Evolutionary conservation across 2,797 vertebrate genomes (phyloP), one percentile per base, ranked within the genome.

Genomic region (Sebastes iracundus): DNA sequence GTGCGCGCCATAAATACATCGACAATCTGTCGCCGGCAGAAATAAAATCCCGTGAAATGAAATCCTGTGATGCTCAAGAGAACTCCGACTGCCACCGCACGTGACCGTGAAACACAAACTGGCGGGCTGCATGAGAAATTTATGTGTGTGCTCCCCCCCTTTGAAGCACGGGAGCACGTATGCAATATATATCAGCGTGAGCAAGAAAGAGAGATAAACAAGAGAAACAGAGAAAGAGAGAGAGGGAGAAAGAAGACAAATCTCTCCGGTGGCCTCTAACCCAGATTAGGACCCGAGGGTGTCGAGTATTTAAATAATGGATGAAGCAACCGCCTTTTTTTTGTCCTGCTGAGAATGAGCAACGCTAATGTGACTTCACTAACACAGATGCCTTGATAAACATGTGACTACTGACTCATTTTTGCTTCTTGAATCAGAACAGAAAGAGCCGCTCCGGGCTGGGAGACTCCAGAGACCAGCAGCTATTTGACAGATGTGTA

Each of bases 11-110:
- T 81, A 93, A 91, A 88, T 76, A 79, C 61, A 79, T 28, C 27
- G n/a, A 22, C 85, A 77, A 71, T 83, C 60, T 84, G 84, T 75
- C 42, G 83, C 53, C 52, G n/a, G 80, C 60, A 46, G 79, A 86
- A 93, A 94, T 84, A 93, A 95, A 94, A 92, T 94, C 93, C 94
- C 74, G 86, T 90, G 92, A 91, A 94, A 93, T 95, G 62, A 90
- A 93, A 91, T 89, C 90, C 89, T 81, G 89, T 66, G 88, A 88
- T 28, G 81, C 84, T 82, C 75, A 81, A 66, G 84, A 88, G 84
- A 87, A 92, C 81, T 90, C 87, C n/a, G 28, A 68, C 67, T 71
- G 84, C 79, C 11, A 16, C 66, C 1, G 83, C 93, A 94, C 88
- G 86, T 94, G 93, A 94, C 82, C 42, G 69, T 62, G 69, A 87